These are phyloP conservation scores for Pogonomyrmex barbatus DNA, from an alignment of 1,140 invertebrate genomes.

Conservation along the genomic window DNA sequence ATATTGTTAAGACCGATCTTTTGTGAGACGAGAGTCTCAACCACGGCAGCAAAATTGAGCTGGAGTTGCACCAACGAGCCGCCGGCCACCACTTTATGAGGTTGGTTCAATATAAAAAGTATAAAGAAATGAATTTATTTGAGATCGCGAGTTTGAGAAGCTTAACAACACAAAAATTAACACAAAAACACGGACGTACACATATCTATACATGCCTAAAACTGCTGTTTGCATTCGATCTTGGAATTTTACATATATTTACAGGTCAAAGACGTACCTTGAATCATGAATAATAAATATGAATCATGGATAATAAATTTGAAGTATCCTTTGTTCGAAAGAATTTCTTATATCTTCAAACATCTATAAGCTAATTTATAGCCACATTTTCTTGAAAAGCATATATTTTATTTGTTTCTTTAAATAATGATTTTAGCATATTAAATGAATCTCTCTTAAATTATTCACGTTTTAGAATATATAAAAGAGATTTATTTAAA, in stretches of 20 bases:
- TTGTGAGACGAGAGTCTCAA: slow-evolving; percentile 80
- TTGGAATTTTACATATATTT: neutral
- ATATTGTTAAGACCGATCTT: neutral
- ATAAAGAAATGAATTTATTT: too few species aligned
- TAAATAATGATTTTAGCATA: too few species aligned
- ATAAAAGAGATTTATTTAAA: too few species aligned
- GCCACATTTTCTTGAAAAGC: too few species aligned
- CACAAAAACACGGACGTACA: neutral
- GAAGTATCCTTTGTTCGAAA: too few species aligned
- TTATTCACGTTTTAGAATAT: too few species aligned
- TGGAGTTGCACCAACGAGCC: slow-evolving; percentile 85
- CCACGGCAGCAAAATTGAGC: slow-evolving; percentile 85
- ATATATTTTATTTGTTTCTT: too few species aligned
- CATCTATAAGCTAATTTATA: too few species aligned
- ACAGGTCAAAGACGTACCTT: neutral
- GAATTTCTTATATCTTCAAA: too few species aligned
- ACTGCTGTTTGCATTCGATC: neutral
- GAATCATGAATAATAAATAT: too few species aligned
- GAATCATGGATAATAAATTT: too few species aligned
- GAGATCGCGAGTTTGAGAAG: neutral
- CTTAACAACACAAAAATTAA: neutral
- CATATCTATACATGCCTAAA: neutral
- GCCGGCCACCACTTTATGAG: slow-evolving; percentile 86
- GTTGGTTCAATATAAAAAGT: slow-evolving; percentile 65
- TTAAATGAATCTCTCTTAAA: too few species aligned